A percentile compares a stretch with the other conserved stretches of the same genome.
Conservation (phyloP, 2,888 invertebrate genomes). For the Steinernema hermaphroditum region DNA sequence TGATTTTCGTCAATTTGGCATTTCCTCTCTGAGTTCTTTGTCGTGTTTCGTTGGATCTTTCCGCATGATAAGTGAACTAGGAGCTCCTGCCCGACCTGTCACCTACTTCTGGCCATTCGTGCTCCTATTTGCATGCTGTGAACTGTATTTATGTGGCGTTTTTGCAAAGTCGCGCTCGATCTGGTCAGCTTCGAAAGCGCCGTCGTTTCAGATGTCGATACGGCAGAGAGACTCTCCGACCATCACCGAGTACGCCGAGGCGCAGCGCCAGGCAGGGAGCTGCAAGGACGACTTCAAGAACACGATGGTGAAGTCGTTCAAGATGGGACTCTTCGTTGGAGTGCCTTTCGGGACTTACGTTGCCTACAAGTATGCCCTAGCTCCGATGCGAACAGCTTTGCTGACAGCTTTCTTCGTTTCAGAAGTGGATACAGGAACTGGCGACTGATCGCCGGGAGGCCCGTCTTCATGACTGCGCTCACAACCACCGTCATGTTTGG, state of each 20-base stretch:
- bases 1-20: too few species aligned
- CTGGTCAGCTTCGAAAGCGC: too few species aligned
- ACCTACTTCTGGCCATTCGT: too few species aligned
- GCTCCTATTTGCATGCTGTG: too few species aligned
- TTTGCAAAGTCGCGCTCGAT: too few species aligned
- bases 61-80: too few species aligned
- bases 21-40: too few species aligned
- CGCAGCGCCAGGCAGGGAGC: conserved; percentile 50
- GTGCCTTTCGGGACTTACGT: conserved; percentile 55
- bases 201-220: conserved; percentile 40
- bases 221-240: conserved; percentile 44
- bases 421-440: neutral
- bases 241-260: conserved; percentile 51
- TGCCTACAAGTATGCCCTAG: conserved; percentile 42
- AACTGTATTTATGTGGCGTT: too few species aligned
- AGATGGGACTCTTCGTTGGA: conserved; percentile 46
- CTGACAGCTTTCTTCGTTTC: neutral
- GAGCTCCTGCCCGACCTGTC: too few species aligned
- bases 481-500: conserved; percentile 47
- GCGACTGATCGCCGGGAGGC: conserved; percentile 9
- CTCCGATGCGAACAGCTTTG: neutral
- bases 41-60: too few species aligned
- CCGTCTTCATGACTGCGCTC: conserved; percentile 47
- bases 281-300: conserved; percentile 39
- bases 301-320: conserved; percentile 34